phyloP scores from a whole-genome alignment of 2,113 vertebrate genomes.

The Vidua macroura region DNA sequence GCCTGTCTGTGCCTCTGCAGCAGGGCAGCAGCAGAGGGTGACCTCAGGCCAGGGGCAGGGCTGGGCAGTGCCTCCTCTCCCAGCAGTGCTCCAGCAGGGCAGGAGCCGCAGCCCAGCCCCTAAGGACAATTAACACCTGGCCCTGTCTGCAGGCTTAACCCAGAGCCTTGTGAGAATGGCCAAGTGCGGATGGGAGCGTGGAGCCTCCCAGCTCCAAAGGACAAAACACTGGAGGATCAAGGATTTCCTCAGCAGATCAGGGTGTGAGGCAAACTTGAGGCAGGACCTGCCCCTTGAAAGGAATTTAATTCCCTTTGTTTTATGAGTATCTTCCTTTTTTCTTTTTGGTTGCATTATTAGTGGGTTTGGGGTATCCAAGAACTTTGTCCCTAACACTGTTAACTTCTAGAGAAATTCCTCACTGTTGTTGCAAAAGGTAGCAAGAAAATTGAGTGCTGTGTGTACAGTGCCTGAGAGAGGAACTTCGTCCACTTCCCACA shows the following conservation, averaged over 20 bases:
- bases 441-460: background rate
- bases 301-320: background rate
- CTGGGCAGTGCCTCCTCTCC: background rate
- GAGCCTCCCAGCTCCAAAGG: background rate
- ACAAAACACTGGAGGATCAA: background rate
- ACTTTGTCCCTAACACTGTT: background rate
- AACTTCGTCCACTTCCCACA: background rate
- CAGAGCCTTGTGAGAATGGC: background rate
- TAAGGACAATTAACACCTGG: background rate
- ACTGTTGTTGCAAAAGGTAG: background rate
- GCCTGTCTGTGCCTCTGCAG: background rate
- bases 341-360: background rate
- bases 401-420: background rate
- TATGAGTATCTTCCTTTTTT: background rate
- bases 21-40: background rate
- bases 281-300: background rate
- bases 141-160: too few relatives aligned
- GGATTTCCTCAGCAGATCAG: background rate
- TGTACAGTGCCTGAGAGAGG: background rate
- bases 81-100: background rate
- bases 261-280: background rate
- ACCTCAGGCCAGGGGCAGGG: background rate
- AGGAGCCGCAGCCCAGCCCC: background rate
- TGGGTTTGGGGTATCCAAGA: background rate
- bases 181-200: background rate